A percentile compares a stretch with the other conserved stretches of the same genome.
phyloP scores from a whole-genome alignment of 2,113 vertebrate genomes.

The Maccullochella peelii region DNA sequence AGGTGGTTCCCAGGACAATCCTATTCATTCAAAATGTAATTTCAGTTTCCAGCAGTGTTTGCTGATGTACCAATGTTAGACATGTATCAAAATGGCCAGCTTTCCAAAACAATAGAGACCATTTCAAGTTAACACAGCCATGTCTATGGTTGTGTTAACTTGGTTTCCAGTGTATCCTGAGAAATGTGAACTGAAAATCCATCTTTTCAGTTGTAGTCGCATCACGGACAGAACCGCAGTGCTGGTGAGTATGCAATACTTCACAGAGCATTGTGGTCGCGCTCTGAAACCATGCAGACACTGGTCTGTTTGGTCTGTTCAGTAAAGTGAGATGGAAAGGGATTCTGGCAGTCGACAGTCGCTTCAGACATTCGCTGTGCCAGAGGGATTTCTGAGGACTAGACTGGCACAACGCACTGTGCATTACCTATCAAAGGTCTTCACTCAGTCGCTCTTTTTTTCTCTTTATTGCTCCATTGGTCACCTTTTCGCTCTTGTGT shows the following conservation, averaged over 20 bases:
- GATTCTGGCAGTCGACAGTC: conserved; percentile 37
- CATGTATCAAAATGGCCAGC: neutral
- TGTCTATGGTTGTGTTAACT: neutral
- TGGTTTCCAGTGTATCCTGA: neutral
- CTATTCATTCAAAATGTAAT: conserved; percentile 41
- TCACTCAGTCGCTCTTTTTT: conserved; percentile 17
- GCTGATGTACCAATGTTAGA: conserved; percentile 27
- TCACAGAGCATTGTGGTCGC: conserved; percentile 46
- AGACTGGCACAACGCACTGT: neutral
- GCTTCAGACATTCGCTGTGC: conserved; percentile 31
- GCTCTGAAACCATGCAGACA: conserved; percentile 46
- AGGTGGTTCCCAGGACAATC: conserved; percentile 54
- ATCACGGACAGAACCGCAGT: conserved; percentile 4
- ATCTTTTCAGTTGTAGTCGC: conserved; percentile 40
- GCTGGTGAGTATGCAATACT: conserved; percentile 40
- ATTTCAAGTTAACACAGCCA: neutral
- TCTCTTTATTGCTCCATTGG: conserved; percentile 19
- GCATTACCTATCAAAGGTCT: conserved; percentile 39
- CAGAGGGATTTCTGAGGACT: conserved; percentile 44
- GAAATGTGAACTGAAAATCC: conserved; percentile 23
- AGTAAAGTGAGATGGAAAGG: conserved; percentile 31
- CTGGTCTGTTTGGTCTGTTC: conserved; percentile 43
- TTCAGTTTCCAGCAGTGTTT: conserved; percentile 36
- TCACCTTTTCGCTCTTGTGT: conserved; percentile 41
- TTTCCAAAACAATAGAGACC: neutral